Evolutionary conservation across 2,113 vertebrate genomes (phyloP).

Genomic region (Zosterops borbonicus): DNA sequence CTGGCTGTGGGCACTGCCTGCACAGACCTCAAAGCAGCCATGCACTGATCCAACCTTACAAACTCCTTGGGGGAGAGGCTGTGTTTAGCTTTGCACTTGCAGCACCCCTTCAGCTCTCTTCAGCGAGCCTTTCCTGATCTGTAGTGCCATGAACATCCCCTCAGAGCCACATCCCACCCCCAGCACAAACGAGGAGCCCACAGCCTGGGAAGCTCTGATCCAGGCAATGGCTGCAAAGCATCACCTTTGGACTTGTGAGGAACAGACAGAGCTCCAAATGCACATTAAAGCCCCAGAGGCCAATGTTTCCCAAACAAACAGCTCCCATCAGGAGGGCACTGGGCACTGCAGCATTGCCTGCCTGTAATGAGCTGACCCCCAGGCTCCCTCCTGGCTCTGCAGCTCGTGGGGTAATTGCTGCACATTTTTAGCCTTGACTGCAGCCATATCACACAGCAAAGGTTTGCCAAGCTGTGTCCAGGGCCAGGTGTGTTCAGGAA

Average conservation of each 20-base stretch:
- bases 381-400: not conserved
- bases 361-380: not conserved
- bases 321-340: accelerated
- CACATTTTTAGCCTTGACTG: constrained; percentile 49
- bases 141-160: accelerated
- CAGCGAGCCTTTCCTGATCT: not conserved
- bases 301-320: not conserved
- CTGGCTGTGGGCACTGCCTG: accelerated
- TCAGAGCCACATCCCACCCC: not conserved
- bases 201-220: not conserved
- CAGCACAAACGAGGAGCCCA: not conserved
- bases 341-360: not conserved
- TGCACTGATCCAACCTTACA: accelerated
- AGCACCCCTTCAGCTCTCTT: not conserved
- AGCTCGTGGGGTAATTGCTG: not conserved
- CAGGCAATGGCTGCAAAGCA: not conserved
- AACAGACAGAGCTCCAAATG: not conserved
- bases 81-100: not conserved
- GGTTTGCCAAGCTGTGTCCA: not conserved
- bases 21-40: not conserved
- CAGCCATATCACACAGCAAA: not conserved
- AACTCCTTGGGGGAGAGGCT: not conserved
- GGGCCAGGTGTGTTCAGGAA: not conserved
- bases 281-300: not conserved
- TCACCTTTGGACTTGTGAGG: not conserved